Percentiles rank a stretch among this genome's conserved stretches.
Conservation (phyloP, 2,113 vertebrate genomes). For the Martes martes region DNA sequence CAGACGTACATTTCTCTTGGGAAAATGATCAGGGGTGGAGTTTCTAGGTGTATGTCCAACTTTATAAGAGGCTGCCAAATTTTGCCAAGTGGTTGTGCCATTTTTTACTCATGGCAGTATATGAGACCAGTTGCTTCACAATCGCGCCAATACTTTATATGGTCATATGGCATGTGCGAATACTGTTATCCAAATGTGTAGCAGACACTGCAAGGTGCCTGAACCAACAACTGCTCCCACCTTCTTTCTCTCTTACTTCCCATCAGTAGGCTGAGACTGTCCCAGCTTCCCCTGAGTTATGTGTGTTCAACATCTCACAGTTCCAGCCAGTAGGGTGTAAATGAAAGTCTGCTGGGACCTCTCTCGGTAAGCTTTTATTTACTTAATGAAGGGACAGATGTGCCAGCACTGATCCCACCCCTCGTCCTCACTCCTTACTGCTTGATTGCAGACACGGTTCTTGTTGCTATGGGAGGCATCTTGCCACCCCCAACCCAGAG, state of each 20-base stretch:
- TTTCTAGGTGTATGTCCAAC: not conserved
- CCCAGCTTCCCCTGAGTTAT: not conserved
- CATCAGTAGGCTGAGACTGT: not conserved
- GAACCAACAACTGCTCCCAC: not conserved
- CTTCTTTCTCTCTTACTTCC: not conserved
- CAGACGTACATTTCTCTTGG: not conserved
- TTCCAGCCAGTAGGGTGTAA: not conserved
- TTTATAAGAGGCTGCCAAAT: conserved; percentile 7
- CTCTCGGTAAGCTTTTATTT: not conserved
- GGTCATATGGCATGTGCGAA: not conserved
- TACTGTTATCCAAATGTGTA: not conserved
- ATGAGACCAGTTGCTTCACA: not conserved
- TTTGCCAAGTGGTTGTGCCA: not conserved
- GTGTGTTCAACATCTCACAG: not conserved
- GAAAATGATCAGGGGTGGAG: not conserved
- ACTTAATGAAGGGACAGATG: not conserved
- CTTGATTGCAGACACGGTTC: not conserved
- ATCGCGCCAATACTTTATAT: not conserved
- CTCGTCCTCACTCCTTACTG: not conserved
- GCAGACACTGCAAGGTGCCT: not conserved
- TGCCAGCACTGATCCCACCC: not conserved
- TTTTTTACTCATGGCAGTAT: not conserved
- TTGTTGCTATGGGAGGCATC: not conserved
- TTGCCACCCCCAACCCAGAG: not conserved
- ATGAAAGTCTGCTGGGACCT: not conserved